phyloP scores from a whole-genome alignment of 2,113 vertebrate genomes.

The Plecturocebus donacophilus region DNA sequence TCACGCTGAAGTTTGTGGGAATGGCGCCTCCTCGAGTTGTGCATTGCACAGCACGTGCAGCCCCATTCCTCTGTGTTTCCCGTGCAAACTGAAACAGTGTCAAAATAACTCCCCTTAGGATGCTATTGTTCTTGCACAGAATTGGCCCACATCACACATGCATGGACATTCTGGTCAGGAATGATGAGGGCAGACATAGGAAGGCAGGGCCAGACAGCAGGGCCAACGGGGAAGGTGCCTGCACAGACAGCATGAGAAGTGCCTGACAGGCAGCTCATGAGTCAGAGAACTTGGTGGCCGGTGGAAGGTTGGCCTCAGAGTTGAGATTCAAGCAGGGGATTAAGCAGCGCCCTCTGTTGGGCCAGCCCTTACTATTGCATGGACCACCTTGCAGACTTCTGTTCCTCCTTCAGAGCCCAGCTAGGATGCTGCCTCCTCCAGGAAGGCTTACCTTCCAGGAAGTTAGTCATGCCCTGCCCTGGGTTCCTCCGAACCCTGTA shows the following conservation, averaged over 20 bases:
- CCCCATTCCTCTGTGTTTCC: neutral
- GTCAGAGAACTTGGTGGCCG: neutral
- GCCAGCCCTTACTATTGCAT: accelerated
- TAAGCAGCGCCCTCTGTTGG: neutral
- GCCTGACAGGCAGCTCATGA: neutral
- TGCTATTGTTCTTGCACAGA: accelerated
- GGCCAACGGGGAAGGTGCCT: neutral
- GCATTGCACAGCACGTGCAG: accelerated
- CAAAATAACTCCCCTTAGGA: neutral
- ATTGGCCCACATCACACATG: neutral
- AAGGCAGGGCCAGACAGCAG: neutral
- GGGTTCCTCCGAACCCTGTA: neutral
- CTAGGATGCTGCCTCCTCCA: neutral
- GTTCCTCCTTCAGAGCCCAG: neutral
- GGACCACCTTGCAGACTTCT: neutral
- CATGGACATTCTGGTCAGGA: neutral
- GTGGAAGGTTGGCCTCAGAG: neutral
- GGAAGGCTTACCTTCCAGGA: neutral
- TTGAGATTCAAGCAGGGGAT: neutral
- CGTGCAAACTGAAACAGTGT: neutral
- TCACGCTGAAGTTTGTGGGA: accelerated
- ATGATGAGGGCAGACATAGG: neutral
- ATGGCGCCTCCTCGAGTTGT: neutral
- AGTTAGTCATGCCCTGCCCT: neutral
- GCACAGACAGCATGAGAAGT: neutral